These are phyloP conservation scores for Acyrthosiphon pisum DNA, from an alignment of 1,140 invertebrate species.

Conservation along the genomic window DNA sequence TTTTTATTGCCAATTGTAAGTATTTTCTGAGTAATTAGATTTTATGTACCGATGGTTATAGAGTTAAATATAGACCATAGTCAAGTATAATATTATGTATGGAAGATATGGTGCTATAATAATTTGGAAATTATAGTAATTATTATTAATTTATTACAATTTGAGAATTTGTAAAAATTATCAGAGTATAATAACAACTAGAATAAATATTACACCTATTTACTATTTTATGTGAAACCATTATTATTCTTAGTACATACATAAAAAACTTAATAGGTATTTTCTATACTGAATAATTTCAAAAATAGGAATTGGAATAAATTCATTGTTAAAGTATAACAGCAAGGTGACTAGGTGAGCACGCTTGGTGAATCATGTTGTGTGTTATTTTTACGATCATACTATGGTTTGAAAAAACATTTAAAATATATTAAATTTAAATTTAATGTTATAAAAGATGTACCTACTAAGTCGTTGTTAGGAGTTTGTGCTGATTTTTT, in stretches of 20 bases:
- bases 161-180: not conserved
- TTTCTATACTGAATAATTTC: not conserved
- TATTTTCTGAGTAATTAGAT: not conserved
- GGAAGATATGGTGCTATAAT: not conserved
- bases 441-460: too few species aligned
- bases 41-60: not conserved
- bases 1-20: not conserved
- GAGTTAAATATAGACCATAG: too few species aligned
- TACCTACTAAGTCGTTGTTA: too few species aligned
- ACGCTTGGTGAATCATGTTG: too few species aligned
- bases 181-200: not conserved
- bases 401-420: too few species aligned
- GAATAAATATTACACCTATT: not conserved
- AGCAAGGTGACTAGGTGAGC: too few species aligned
- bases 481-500: too few species aligned
- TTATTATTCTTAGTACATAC: too few species aligned
- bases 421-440: too few species aligned
- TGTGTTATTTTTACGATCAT: too few species aligned
- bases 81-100: not conserved
- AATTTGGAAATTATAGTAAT: not conserved
- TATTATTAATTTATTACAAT: too few species aligned
- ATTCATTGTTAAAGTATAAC: not conserved
- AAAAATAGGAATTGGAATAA: too few species aligned
- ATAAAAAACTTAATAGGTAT: not conserved
- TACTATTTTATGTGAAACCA: not conserved